Evolutionary conservation across 2,888 invertebrate species (phyloP).

Genomic region (Julus scanicus): DNA sequence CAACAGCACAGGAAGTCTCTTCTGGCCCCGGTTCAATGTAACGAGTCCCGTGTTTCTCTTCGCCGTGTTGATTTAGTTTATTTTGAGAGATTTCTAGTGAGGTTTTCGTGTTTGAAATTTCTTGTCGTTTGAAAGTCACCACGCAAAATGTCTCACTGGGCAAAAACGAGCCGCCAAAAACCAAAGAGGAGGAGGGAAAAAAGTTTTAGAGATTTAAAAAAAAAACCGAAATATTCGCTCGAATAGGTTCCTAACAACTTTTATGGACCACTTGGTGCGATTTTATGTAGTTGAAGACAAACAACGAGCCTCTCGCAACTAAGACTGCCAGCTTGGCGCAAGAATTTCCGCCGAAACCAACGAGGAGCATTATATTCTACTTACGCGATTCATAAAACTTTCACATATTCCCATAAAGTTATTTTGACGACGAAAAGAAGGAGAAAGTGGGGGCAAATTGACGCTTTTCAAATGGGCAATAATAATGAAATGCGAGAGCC

Average conservation of each 20-base stretch:
- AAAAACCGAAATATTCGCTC: background rate
- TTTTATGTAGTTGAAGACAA: conserved; percentile 29
- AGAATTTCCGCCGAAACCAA: background rate
- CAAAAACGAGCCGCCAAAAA: background rate
- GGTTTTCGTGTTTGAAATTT: conserved; percentile 17
- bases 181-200: background rate
- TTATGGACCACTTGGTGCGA: conserved; percentile 42
- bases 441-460: conserved; percentile 30
- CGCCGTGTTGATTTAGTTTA: conserved; percentile 39
- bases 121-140: background rate
- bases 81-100: conserved; percentile 6
- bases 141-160: conserved; percentile 19
- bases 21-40: conserved; percentile 34
- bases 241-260: conserved; percentile 25
- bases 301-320: background rate
- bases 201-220: background rate
- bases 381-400: background rate
- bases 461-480: conserved; percentile 35
- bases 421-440: background rate
- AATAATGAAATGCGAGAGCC: conserved; percentile 2
- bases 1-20: background rate
- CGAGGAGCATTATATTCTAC: background rate
- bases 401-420: background rate
- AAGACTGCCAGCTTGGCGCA: background rate
- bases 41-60: conserved; percentile 36